Base-by-base conservation (phyloP, 1,140 invertebrate genomes). In the Diachasmimorpha longicaudata region DNA sequence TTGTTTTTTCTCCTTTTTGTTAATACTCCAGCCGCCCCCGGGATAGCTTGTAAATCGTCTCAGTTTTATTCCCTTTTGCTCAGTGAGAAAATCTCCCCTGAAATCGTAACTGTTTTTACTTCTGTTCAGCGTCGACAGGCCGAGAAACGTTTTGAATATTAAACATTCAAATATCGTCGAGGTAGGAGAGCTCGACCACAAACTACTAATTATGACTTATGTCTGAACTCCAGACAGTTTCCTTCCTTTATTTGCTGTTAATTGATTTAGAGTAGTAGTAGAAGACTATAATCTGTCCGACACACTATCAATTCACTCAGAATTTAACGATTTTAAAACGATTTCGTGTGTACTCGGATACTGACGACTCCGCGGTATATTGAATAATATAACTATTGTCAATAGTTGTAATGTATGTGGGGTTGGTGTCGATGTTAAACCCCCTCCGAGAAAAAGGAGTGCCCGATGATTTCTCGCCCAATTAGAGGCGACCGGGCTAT, bases 401-500 rank as follows among this genome's bases (percentile, higher is more conserved):
- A 46, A 69, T 69, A 69, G 19, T 44, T 21, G 67, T 42, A 70
- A 70, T 70, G 69, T 70, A 25, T 25, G 8, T 70, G 19, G 16
- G 16, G 48, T 39, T 48, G 55, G 16, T 72, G 25, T 68, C 85
- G 84, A 79, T 80, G 81, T 84, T 79, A 84, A 86, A 1, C 79
- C 79, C 76, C 82, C 79, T 81, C 82, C 81, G 84, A 85, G 72
- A 74, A 78, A 84, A 87, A 87, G 86, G 86, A 88, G 85, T 87
- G 86, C 81, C 85, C 85, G 85, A 86, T 86, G 85, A 86, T 86
- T 86, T 86, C 85, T 87, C 84, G 85, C 86, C 87, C 87, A 88
- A 88, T 88, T 88, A 88, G 86, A 87, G 84, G 86, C 85, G 86
- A 87, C 86, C 83, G 83, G 85, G 85, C 87, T 88, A 88, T 88